Percentiles rank a stretch among this genome's conserved stretches.
Evolutionary conservation across 2,113 vertebrate genomes (phyloP).

Genomic region (Spea bombifrons): DNA sequence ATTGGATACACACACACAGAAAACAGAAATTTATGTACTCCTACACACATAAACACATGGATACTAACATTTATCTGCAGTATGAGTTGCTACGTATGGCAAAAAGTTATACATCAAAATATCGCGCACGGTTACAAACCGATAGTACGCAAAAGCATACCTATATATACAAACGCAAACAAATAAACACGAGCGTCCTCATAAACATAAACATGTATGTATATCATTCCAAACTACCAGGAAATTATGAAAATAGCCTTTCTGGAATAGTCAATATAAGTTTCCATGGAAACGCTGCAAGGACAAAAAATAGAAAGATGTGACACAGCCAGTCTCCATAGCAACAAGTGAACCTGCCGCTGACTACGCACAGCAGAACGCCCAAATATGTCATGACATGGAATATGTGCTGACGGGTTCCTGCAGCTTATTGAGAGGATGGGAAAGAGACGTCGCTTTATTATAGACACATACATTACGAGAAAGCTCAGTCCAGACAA

Average conservation of each 20-base stretch:
- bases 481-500: neutral
- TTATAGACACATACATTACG: neutral
- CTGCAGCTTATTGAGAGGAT: constrained; percentile 34
- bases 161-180: constrained; percentile 8
- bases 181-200: constrained; percentile 11
- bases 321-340: constrained; percentile 48
- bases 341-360: constrained; percentile 46
- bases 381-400: constrained; percentile 47
- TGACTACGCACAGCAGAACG: constrained; percentile 45
- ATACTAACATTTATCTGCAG: neutral
- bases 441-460: constrained; percentile 19
- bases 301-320: constrained; percentile 48
- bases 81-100: neutral
- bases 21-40: neutral
- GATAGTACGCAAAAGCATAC: constrained; percentile 3
- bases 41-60: neutral
- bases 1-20: too few relatives aligned
- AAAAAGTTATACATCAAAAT: constrained; percentile 1
- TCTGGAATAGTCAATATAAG: constrained; percentile 46
- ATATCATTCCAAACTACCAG: constrained; percentile 37
- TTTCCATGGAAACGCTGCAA: constrained; percentile 45
- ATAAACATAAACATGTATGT: constrained; percentile 15
- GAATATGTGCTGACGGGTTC: constrained; percentile 40
- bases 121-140: neutral
- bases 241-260: constrained; percentile 49